phyloP scores from a whole-genome alignment of 1,140 invertebrate species.

The silkworm (Bombyx mori) region DNA sequence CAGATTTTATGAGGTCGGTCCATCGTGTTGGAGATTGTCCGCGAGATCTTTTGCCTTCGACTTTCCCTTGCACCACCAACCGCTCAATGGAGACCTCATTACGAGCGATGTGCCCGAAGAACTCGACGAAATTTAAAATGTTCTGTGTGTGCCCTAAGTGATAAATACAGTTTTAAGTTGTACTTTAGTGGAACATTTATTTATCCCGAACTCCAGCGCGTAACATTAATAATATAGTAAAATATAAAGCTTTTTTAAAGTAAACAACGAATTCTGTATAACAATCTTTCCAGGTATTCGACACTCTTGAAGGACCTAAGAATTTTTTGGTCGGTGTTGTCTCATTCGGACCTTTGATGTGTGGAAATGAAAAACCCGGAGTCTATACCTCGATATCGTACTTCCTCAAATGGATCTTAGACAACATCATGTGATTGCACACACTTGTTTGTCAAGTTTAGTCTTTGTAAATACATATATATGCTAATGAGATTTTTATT shows the following conservation, averaged over 20 bases:
- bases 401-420: slow-evolving; percentile 78
- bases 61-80: too few species aligned
- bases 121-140: too few species aligned
- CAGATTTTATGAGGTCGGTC: too few species aligned
- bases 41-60: too few species aligned
- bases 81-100: too few species aligned
- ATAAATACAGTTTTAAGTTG: background rate
- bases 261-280: background rate
- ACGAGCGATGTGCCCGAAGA: too few species aligned
- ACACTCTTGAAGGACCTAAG: slow-evolving; percentile 50
- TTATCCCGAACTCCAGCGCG: background rate
- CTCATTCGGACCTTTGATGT: slow-evolving; percentile 79
- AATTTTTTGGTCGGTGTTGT: slow-evolving; percentile 75
- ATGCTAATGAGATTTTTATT: too few species aligned
- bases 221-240: too few species aligned
- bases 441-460: too few species aligned
- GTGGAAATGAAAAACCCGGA: slow-evolving; percentile 77
- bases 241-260: too few species aligned
- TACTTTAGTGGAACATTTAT: background rate
- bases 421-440: slow-evolving; percentile 28
- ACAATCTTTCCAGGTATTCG: slow-evolving; percentile 40
- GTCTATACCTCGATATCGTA: slow-evolving; percentile 77
- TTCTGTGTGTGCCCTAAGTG: background rate
- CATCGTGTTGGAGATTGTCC: too few species aligned
- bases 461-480: too few species aligned